A percentile compares a stretch with the other conserved stretches of the same genome.
These are phyloP conservation scores for Epinotia bilunana DNA, from an alignment of 2,888 invertebrate species.

Conservation along the genomic window DNA sequence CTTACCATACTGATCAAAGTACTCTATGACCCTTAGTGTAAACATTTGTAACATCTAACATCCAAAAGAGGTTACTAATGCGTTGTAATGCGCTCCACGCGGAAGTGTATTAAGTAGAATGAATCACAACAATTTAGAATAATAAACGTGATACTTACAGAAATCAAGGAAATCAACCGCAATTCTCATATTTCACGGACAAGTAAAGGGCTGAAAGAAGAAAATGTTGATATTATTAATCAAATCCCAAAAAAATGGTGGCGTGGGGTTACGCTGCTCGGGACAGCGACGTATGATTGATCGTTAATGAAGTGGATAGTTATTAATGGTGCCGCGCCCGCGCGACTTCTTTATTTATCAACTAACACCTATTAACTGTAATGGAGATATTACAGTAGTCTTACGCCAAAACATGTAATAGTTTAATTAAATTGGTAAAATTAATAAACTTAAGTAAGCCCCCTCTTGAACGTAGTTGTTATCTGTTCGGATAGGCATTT, in stretches of 20 bases:
- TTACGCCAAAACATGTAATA: not conserved
- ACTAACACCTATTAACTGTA: constrained; percentile 74
- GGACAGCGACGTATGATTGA: constrained; percentile 76
- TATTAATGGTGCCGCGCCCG: constrained; percentile 74
- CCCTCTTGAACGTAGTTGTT: too few relatives aligned
- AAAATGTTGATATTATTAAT: constrained; percentile 34
- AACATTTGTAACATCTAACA: too few relatives aligned
- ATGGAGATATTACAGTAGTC: constrained; percentile 11
- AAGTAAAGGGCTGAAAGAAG: constrained; percentile 26
- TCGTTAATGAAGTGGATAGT: constrained; percentile 83
- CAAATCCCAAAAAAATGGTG: constrained; percentile 34
- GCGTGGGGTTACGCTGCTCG: constrained; percentile 59
- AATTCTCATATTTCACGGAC: not conserved
- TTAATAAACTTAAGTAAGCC: too few relatives aligned
- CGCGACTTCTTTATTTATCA: constrained; percentile 73
- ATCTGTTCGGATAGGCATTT: too few relatives aligned
- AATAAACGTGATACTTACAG: not conserved
- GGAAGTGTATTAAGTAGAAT: not conserved
- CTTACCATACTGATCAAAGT: too few relatives aligned
- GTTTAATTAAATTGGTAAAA: too few relatives aligned
- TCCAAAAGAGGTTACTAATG: too few relatives aligned
- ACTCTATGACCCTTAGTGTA: too few relatives aligned
- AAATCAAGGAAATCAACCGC: not conserved
- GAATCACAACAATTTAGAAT: too few relatives aligned
- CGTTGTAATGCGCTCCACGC: too few relatives aligned